Base-by-base conservation (phyloP, 2,113 vertebrate genomes). In the Bombycilla garrulus region DNA sequence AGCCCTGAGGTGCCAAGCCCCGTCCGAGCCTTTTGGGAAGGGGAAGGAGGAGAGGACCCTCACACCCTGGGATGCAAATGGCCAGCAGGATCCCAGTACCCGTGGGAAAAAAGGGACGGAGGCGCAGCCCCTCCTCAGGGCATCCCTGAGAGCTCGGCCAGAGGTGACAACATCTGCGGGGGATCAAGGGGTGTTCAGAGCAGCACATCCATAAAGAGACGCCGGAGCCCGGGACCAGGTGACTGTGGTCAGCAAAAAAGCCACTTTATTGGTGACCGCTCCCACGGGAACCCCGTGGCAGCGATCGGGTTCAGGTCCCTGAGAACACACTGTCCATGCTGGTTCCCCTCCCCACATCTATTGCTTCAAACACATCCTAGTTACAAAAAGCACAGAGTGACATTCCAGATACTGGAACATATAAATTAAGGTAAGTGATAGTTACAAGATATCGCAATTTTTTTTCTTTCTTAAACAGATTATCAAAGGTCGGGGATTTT, bases 331-430 rank as follows among this genome's bases (percentile, higher is more conserved):
- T 82, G 95, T 96, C 96, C 95, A 86, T 90, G 57, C 94, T 61
- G 20, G 80, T 80, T 86, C 50, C 93, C 92, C 92, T 86, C 29
- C 92, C 95, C 92, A 93, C 82, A 77, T 44, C 96, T 95, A 90
- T 69, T 48, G 92, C 94, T 93, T 94, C 82, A 67, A 86, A 94
- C 93, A 91, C 86, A 40, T 86, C 94, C 96, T 97, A 95, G 91
- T 93, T 89, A 96, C 92, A 94, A 94, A 92, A 95, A 92, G 78
- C 93, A 93, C 40, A 64, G 61, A 91, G 57, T 45, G 81, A 96
- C 25, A 4, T 98, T 98, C 99, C 99, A 99, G 99, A 99, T 98
- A 98, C 99, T 98, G 98, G 98, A 99, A 98, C 95, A 91, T 97
- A 98, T 98, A 99, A 97, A 98, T 98, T 98, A 98, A 95, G 79